phyloP scores from a whole-genome alignment of 2,113 vertebrate species.

The Cheilinus undulatus region DNA sequence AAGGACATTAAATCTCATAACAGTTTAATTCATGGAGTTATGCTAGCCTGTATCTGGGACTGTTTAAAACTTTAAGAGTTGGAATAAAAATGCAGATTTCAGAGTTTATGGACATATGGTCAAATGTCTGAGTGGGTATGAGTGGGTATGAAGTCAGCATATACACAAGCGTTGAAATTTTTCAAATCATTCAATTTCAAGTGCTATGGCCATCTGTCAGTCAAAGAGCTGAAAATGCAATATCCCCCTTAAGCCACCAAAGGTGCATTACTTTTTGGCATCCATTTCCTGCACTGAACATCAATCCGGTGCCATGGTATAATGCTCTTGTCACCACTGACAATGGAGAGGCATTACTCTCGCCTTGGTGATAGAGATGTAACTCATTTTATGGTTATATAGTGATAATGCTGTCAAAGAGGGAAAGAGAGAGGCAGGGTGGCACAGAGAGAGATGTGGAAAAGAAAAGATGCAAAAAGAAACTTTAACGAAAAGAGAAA shows the following conservation, averaged over 20 bases:
- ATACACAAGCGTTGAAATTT: slow-evolving; percentile 3
- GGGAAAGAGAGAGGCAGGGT: slow-evolving; percentile 9
- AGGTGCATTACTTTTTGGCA: slow-evolving; percentile 56
- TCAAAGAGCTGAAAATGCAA: slow-evolving; percentile 56
- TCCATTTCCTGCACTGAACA: slow-evolving; percentile 51
- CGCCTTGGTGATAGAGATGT: slow-evolving; percentile 57
- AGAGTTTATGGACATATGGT: slow-evolving; percentile 7
- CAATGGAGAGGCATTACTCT: slow-evolving; percentile 58
- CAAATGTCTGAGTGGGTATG: background rate
- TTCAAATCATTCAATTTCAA: slow-evolving; percentile 49
- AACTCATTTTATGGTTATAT: slow-evolving; percentile 47
- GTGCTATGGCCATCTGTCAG: slow-evolving; percentile 65
- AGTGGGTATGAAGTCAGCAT: background rate
- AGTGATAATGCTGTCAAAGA: slow-evolving; percentile 52
- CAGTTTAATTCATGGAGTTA: background rate
- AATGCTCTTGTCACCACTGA: slow-evolving; percentile 63
- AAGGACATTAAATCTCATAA: background rate
- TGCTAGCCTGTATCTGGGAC: background rate
- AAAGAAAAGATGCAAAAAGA: background rate
- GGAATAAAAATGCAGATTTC: background rate
- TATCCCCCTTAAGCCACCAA: slow-evolving; percentile 38
- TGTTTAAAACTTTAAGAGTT: slow-evolving; percentile 4
- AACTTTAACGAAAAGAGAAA: background rate
- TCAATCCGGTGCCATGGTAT: slow-evolving; percentile 54
- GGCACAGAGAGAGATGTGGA: background rate